A percentile compares a stretch with the other conserved stretches of the same genome.
Evolutionary conservation across 2,113 vertebrate genomes (phyloP).

Genomic region (Sterrhoptilus dennistouni): DNA sequence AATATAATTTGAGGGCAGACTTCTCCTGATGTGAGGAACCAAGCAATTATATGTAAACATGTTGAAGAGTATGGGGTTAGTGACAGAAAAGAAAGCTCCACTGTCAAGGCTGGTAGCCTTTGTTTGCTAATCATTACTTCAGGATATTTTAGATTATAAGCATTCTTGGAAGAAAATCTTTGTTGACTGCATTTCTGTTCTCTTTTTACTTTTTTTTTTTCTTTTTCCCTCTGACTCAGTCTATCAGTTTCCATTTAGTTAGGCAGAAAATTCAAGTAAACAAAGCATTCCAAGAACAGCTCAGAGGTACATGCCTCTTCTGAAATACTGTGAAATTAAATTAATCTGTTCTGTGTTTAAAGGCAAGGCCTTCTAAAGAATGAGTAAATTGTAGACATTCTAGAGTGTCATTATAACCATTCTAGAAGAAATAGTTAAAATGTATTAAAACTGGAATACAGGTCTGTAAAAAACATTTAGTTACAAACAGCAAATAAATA

Average conservation of each 20-base stretch:
- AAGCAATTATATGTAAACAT: neutral
- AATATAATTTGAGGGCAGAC: neutral
- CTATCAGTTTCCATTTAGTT: neutral
- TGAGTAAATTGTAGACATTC: neutral
- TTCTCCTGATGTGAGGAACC: neutral
- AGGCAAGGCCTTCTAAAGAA: neutral
- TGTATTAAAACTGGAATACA: neutral
- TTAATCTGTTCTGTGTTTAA: neutral
- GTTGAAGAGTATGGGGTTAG: neutral
- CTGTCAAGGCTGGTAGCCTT: neutral
- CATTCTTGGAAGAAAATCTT: neutral
- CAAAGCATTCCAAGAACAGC: neutral
- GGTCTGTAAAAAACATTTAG: neutral
- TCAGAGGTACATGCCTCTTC: neutral
- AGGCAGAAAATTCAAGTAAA: constrained; percentile 11
- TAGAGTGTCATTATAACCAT: neutral
- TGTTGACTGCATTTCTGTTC: neutral
- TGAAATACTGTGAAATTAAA: neutral
- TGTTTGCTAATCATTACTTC: neutral
- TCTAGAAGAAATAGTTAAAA: neutral
- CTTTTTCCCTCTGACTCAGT: neutral
- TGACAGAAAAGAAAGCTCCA: neutral
- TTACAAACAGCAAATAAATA: neutral
- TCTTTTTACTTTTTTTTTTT: neutral
- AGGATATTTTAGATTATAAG: neutral